A percentile compares a stretch with the other conserved stretches of the same genome.
Evolutionary conservation across 2,888 invertebrate species (phyloP).

Genomic region (Pollenia labialis): DNA sequence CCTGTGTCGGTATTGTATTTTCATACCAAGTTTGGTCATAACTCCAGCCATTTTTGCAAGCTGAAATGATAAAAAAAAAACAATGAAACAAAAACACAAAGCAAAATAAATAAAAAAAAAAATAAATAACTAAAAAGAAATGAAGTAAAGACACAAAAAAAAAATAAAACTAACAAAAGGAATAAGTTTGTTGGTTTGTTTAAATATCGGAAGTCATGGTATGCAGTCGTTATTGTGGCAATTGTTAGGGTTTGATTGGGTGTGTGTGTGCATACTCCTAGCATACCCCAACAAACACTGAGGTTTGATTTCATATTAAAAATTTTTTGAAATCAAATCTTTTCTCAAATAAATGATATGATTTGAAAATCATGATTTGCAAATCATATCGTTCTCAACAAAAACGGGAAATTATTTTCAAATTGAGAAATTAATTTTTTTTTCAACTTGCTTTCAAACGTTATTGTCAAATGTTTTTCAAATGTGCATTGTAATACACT

Average conservation of each 20-base stretch:
- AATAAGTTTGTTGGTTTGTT: slow-evolving; percentile 54
- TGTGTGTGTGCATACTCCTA: not conserved
- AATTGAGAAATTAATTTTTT: too few species aligned
- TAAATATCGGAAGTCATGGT: slow-evolving; percentile 70
- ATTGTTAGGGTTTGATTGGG: slow-evolving; percentile 16
- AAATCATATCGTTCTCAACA: too few species aligned
- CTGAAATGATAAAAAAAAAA: slow-evolving; percentile 79
- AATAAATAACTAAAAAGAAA: slow-evolving; percentile 22
- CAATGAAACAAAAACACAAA: slow-evolving; percentile 52
- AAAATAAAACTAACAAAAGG: slow-evolving; percentile 30
- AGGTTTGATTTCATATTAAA: too few species aligned
- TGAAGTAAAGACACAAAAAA: slow-evolving; percentile 6
- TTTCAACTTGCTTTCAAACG: too few species aligned
- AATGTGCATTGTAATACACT: too few species aligned
- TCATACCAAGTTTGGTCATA: slow-evolving; percentile 86
- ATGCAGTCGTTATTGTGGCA: slow-evolving; percentile 64
- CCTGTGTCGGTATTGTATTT: slow-evolving; percentile 85
- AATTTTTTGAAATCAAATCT: too few species aligned
- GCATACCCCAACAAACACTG: too few species aligned
- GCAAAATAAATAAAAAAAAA: slow-evolving; percentile 43
- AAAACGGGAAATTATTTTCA: too few species aligned
- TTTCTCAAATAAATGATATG: too few species aligned
- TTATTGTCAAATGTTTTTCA: too few species aligned
- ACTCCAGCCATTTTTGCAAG: slow-evolving; percentile 85
- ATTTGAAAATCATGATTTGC: too few species aligned